Evolutionary conservation across 2,888 invertebrate species (phyloP).

Genomic region (Epistrophe grossulariae): DNA sequence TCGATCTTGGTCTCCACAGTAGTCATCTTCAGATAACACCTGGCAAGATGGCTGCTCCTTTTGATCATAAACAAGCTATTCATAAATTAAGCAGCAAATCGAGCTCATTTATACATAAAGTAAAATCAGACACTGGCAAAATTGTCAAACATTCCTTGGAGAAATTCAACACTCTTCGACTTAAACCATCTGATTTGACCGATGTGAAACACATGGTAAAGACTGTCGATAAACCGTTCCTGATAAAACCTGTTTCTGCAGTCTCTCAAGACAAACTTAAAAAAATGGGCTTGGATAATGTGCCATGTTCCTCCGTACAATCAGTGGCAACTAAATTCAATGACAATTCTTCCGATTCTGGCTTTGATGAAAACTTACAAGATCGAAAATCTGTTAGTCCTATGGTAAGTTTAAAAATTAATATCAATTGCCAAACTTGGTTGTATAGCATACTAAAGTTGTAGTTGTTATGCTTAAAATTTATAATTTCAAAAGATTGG

Average conservation of each 20-base stretch:
- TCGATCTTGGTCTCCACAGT: slow-evolving; percentile 45
- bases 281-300: slow-evolving; percentile 49
- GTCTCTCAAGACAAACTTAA: slow-evolving; percentile 54
- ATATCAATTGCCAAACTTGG: background rate
- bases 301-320: slow-evolving; percentile 78
- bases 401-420: slow-evolving; percentile 78
- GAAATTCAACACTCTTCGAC: slow-evolving; percentile 77
- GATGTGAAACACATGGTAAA: slow-evolving; percentile 77
- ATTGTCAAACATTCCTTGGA: slow-evolving; percentile 79
- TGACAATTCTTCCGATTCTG: slow-evolving; percentile 90
- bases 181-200: slow-evolving; percentile 76
- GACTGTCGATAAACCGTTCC: slow-evolving; percentile 76
- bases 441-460: too few relatives aligned
- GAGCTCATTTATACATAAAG: slow-evolving; percentile 78
- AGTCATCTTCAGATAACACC: slow-evolving; percentile 41
- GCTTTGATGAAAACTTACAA: slow-evolving; percentile 87
- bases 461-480: background rate
- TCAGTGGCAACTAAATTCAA: slow-evolving; percentile 84
- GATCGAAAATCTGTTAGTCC: slow-evolving; percentile 83
- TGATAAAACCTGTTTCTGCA: slow-evolving; percentile 64
- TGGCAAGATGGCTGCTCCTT: slow-evolving; percentile 44
- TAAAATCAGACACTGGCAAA: slow-evolving; percentile 79
- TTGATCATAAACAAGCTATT: slow-evolving; percentile 41
- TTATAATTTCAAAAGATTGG: background rate
- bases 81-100: slow-evolving; percentile 67